Conservation (phyloP, 2,888 invertebrate species). For the Hemaris fuciformis region DNA sequence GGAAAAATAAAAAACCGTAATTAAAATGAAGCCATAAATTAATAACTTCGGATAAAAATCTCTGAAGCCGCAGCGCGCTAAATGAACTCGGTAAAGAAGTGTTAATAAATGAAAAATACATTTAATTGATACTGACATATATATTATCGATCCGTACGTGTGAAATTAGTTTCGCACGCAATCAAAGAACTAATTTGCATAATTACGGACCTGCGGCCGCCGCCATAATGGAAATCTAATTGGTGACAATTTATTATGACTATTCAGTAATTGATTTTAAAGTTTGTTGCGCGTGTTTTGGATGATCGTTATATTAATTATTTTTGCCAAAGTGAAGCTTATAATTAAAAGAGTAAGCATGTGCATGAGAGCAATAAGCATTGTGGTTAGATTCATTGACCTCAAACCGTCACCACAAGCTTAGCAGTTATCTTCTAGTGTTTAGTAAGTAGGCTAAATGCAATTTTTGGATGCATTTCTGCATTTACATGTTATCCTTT, state of each 20-base stretch:
- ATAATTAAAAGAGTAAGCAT: neutral
- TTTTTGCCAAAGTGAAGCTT: neutral
- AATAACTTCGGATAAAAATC: neutral
- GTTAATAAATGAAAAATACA: slow-evolving; percentile 14
- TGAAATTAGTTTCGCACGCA: slow-evolving; percentile 51
- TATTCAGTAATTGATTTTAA: slow-evolving; percentile 23
- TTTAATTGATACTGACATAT: slow-evolving; percentile 48
- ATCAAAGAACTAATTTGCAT: slow-evolving; percentile 65
- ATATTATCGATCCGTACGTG: slow-evolving; percentile 35
- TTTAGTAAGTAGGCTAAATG: too few relatives aligned
- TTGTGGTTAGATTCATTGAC: too few relatives aligned
- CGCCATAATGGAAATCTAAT: slow-evolving; percentile 59
- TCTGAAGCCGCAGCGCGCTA: neutral
- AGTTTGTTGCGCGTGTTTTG: neutral
- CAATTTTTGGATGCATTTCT: too few relatives aligned
- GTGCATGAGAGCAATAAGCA: too few relatives aligned
- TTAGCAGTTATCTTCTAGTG: too few relatives aligned
- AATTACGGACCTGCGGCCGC: slow-evolving; percentile 46
- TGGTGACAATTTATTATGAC: slow-evolving; percentile 59
- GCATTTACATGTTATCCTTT: too few relatives aligned
- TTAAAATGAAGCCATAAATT: slow-evolving; percentile 3
- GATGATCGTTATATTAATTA: neutral
- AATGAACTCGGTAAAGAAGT: neutral
- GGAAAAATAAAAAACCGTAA: slow-evolving; percentile 12
- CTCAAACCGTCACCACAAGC: too few relatives aligned